phyloP scores from a whole-genome alignment of 2,797 vertebrate genomes.

The Echiichthys vipera region DNA sequence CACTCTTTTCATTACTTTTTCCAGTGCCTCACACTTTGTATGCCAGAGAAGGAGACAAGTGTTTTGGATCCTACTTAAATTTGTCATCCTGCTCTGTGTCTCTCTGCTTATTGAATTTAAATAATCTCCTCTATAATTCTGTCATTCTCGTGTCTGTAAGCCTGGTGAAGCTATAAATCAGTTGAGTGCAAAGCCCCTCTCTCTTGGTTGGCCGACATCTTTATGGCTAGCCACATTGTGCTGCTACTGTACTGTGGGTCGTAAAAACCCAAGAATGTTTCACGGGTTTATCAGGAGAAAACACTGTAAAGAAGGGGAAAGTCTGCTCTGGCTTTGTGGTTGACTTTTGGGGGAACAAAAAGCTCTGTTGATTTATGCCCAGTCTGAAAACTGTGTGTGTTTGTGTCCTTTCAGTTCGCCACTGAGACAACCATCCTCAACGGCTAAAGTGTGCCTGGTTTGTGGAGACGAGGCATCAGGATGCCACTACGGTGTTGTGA shows the following conservation, averaged over 20 bases:
- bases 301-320: constrained; percentile 17
- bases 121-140: constrained; percentile 68
- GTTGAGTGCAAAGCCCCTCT: constrained; percentile 39
- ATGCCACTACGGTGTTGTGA: constrained; percentile 98
- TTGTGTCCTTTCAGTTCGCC: constrained; percentile 87
- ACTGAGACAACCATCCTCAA: constrained; percentile 94
- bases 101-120: constrained; percentile 63
- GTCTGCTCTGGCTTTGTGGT: constrained; percentile 35
- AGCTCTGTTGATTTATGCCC: constrained; percentile 36
- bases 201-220: constrained; percentile 56
- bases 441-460: constrained; percentile 98
- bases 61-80: constrained; percentile 46
- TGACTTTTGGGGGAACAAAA: constrained; percentile 49
- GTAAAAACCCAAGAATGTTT: constrained; percentile 59
- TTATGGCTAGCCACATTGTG: constrained; percentile 53
- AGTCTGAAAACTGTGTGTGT: constrained; percentile 13
- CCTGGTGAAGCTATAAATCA: constrained; percentile 62
- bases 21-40: constrained; percentile 15
- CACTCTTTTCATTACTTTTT: constrained; percentile 3
- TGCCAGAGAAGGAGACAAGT: constrained; percentile 17
- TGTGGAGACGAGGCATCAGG: constrained; percentile 98
- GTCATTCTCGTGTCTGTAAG: constrained; percentile 54
- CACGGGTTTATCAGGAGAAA: constrained; percentile 35
- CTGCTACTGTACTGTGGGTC: constrained; percentile 50
- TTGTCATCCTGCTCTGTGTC: constrained; percentile 48